These are phyloP conservation scores for Apostichopus japonicus DNA, from an alignment of 35 echinoderm and acorn worm genomes.

Conservation along the genomic window DNA sequence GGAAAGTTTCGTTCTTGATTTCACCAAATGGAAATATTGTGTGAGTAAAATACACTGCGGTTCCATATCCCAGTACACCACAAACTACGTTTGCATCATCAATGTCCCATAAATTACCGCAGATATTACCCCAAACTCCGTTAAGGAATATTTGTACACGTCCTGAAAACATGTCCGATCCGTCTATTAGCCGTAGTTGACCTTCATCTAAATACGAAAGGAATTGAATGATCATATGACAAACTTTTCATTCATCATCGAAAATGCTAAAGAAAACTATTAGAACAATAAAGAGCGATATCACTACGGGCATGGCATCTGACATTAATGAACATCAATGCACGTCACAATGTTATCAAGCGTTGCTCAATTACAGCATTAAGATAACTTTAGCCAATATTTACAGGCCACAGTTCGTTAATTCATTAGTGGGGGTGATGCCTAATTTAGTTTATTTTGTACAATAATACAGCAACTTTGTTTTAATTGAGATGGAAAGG, in stretches of 20 bases:
- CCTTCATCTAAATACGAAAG: constrained; percentile 4
- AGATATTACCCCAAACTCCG: neutral
- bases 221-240: neutral
- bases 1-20: neutral
- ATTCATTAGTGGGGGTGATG: no score
- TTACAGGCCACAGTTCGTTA: no score
- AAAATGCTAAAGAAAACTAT: neutral
- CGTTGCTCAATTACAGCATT: neutral
- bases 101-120: neutral
- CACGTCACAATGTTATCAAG: neutral
- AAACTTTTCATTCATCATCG: neutral
- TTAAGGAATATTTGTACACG: neutral
- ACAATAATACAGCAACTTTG: neutral
- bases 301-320: neutral
- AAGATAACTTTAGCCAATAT: no score
- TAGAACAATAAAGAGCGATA: neutral
- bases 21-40: neutral
- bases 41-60: neutral
- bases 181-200: neutral
- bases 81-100: neutral
- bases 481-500: neutral
- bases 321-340: neutral
- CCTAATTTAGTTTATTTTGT: no score
- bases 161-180: neutral
- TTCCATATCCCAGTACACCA: constrained; percentile 5